Evolutionary conservation across 2,113 vertebrate species (phyloP), one percentile per base, ranked within the genome.

Genomic region (Colius striatus): DNA sequence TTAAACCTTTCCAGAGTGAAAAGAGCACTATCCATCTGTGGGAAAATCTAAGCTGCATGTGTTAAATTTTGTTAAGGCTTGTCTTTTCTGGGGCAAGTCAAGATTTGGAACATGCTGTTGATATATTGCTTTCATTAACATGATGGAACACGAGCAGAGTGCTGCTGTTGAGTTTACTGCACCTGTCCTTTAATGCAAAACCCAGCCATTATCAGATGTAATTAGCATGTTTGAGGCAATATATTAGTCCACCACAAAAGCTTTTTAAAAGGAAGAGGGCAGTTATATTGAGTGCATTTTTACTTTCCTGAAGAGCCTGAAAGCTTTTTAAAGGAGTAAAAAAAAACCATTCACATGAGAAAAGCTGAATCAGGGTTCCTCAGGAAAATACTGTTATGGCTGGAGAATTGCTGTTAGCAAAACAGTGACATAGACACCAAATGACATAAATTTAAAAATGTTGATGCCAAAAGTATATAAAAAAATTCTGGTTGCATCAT

Each of bases 231-330:
- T 67, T 63, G 72, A 88, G 36, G 48, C 54, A 77, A 71, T 85
- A 32, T 92, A 77, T 95, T 95, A 77, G 81, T 51, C 29, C 26
- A 89, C 93, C 91, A 73, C 93, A 91, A 90, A 85, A 84, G 75
- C 26, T 83, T 88, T 94, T 77, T 84, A 90, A 77, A 73, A 93
- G 87, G 68, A 95, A 80, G 70, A 84, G 17, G 38, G 38, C 30
- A 50, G 55, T 53, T 83, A 38, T 51, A 77, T 30, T 53, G 48
- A 95, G 26, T 70, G 34, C 4, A 51, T 94, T 82, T 60, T 88
- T 32, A 60, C 75, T 77, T 95, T 86, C 13, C 51, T 88, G 34
- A 77, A 77, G 60, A 86, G 61, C 61, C 26, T 93, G 84, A 96
- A 94, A 94, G 82, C 60, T 83, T 92, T 90, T 88, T 43, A 63